Conservation (phyloP, 2,113 vertebrate species). For the Pterocles gutturalis region DNA sequence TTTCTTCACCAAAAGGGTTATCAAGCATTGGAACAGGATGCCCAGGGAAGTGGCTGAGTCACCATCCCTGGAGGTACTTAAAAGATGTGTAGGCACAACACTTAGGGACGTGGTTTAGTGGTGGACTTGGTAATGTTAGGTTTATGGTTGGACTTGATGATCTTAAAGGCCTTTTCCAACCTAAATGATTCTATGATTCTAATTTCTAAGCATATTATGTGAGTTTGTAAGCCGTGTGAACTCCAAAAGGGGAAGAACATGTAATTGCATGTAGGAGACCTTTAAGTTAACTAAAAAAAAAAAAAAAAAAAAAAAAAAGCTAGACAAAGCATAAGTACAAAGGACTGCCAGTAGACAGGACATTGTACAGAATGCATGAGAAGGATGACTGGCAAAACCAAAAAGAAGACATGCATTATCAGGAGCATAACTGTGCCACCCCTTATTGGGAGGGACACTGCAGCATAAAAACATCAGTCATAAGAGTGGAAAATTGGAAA, state of each 20-base stretch:
- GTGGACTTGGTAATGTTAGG: no score
- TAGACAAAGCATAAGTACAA: neutral
- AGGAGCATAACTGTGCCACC: neutral
- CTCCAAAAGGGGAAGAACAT: neutral
- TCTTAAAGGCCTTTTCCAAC: no score
- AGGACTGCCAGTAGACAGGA: neutral
- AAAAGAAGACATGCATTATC: neutral
- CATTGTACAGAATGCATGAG: neutral
- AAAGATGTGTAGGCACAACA: no score
- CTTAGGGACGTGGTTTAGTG: no score
- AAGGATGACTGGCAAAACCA: neutral
- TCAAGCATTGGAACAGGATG: no score
- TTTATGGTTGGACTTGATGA: no score
- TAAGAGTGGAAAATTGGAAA: neutral
- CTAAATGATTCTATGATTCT: no score
- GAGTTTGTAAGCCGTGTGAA: neutral
- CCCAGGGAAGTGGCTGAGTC: no score
- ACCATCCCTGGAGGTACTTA: no score
- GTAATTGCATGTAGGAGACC: neutral
- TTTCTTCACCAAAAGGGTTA: no score
- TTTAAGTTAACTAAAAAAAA: no score
- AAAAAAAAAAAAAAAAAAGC: no score
- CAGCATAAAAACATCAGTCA: neutral
- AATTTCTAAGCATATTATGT: neutral
- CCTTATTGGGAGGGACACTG: neutral